These are phyloP conservation scores for Pontoporia blainvillei DNA, from an alignment of 2,113 vertebrate species.

Conservation along the genomic window DNA sequence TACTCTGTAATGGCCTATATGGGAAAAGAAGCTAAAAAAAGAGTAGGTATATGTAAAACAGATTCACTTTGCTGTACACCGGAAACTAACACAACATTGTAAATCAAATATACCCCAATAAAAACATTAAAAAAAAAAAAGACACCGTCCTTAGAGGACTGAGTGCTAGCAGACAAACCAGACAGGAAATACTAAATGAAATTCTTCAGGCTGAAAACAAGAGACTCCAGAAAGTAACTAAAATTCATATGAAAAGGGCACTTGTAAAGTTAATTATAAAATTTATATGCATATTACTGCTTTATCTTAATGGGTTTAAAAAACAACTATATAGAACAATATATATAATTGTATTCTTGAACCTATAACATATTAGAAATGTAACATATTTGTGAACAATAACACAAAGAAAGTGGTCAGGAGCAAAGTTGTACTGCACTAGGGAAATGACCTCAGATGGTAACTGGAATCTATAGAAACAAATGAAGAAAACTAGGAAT, in stretches of 20 bases:
- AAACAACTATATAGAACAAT: not conserved
- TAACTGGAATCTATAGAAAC: not conserved
- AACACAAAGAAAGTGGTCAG: not conserved
- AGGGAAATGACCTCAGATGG: not conserved
- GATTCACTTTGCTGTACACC: not conserved
- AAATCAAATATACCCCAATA: not conserved
- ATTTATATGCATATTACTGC: not conserved
- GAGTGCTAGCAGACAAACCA: not conserved
- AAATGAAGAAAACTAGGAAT: not conserved
- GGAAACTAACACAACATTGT: not conserved
- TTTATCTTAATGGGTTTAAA: not conserved
- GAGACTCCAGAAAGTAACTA: not conserved
- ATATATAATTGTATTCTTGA: not conserved
- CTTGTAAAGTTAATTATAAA: not conserved
- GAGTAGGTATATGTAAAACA: not conserved
- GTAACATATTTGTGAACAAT: not conserved
- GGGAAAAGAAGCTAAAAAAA: not conserved
- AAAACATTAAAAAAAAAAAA: not conserved
- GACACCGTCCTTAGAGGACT: not conserved
- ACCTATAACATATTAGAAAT: not conserved
- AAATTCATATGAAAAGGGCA: not conserved
- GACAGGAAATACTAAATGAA: not conserved
- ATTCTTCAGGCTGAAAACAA: not conserved
- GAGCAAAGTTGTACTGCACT: not conserved
- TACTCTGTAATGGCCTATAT: not conserved